Percentiles rank a stretch among this genome's conserved stretches.
Evolutionary conservation across 2,113 vertebrate genomes (phyloP).

Genomic region (Anthoscopus minutus): DNA sequence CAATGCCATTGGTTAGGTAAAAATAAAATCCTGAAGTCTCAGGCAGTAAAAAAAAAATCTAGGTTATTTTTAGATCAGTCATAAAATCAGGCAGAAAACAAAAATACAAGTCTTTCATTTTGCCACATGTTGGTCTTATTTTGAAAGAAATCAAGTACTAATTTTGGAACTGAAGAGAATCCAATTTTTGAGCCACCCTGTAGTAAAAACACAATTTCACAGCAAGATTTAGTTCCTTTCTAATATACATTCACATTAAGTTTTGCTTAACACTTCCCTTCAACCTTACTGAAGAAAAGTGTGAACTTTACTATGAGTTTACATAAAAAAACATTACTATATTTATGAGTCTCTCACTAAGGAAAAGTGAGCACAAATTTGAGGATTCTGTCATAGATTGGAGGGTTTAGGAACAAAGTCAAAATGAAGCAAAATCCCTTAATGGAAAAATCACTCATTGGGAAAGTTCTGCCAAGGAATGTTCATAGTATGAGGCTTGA

Average conservation of each 20-base stretch:
- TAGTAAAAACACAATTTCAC: neutral
- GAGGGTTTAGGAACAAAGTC: neutral
- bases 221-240: neutral
- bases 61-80: neutral
- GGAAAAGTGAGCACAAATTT: neutral
- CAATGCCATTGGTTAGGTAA: neutral
- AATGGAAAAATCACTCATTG: neutral
- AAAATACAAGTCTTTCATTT: neutral
- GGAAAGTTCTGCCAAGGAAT: neutral
- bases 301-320: neutral
- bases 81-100: neutral
- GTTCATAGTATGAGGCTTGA: neutral
- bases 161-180: neutral
- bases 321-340: neutral
- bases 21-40: neutral
- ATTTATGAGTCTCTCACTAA: neutral
- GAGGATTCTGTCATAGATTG: neutral
- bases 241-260: neutral
- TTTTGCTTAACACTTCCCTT: neutral
- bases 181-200: neutral
- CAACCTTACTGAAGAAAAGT: neutral
- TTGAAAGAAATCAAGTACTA: neutral
- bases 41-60: neutral
- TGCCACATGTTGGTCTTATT: neutral
- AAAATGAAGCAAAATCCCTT: neutral